phyloP scores from a whole-genome alignment of 2,888 invertebrate genomes.

The Heliconius charithonia region DNA sequence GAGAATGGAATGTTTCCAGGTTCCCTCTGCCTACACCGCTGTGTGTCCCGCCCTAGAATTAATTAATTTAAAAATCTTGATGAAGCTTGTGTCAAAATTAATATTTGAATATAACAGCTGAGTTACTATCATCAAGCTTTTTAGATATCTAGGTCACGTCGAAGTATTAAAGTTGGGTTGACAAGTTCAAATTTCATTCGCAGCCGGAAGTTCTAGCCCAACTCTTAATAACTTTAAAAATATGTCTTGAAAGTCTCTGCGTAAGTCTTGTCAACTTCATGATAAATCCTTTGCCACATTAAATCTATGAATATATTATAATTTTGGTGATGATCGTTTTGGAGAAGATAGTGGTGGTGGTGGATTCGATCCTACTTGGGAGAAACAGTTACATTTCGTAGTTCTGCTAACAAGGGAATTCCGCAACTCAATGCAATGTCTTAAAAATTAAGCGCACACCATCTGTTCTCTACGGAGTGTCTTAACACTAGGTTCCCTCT shows the following conservation, averaged over 20 bases:
- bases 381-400: not conserved
- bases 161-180: constrained; percentile 18
- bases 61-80: too few relatives aligned
- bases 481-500: not conserved
- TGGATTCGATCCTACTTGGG: not conserved
- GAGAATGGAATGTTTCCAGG: too few relatives aligned
- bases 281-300: not conserved
- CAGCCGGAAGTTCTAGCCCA: not conserved
- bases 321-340: too few relatives aligned
- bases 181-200: constrained; percentile 17
- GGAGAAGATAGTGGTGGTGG: not conserved
- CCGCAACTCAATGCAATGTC: too few relatives aligned
- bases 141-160: constrained; percentile 18
- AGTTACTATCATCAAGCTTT: not conserved
- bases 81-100: too few relatives aligned
- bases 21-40: too few relatives aligned
- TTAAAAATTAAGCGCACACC: too few relatives aligned
- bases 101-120: too few relatives aligned
- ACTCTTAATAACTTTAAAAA: constrained; percentile 27
- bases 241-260: constrained; percentile 23
- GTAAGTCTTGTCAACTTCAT: not conserved
- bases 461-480: not conserved
- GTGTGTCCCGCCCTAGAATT: too few relatives aligned
- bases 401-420: too few relatives aligned
- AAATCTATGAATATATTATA: too few relatives aligned